A percentile compares a stretch with the other conserved stretches of the same genome.
Evolutionary conservation across 2,888 invertebrate species (phyloP).

Genomic region (Machimus atricapillus): DNA sequence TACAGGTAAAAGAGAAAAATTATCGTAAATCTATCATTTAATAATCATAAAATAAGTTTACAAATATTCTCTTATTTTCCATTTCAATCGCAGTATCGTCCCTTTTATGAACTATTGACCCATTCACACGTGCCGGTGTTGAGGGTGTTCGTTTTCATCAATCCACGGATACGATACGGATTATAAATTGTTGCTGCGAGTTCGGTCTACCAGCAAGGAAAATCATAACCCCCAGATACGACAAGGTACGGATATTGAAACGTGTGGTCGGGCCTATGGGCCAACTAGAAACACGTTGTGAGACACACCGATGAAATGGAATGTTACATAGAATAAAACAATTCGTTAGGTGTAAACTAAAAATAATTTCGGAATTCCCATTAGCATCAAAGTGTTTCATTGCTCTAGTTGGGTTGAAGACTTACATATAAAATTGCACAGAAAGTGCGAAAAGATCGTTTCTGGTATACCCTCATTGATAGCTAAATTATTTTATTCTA

Average conservation of each 20-base stretch:
- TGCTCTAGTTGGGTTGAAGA: background rate
- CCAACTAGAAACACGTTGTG: background rate
- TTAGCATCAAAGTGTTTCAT: background rate
- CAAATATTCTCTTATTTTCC: background rate
- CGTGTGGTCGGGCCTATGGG: background rate
- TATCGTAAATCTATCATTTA: too few relatives aligned
- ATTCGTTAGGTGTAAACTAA: background rate
- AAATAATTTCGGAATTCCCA: background rate
- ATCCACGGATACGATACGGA: background rate
- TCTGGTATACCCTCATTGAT: background rate
- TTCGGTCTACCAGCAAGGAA: too few relatives aligned
- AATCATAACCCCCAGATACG: too few relatives aligned
- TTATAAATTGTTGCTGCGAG: background rate
- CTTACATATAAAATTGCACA: background rate
- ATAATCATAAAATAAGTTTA: too few relatives aligned
- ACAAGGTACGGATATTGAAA: background rate
- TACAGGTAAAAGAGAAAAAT: background rate
- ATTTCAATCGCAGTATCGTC: background rate
- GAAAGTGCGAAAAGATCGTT: background rate
- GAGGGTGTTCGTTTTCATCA: background rate
- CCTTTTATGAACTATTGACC: background rate
- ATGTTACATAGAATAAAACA: background rate
- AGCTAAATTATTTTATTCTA: background rate
- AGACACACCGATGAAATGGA: background rate
- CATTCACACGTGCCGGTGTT: background rate